phyloP scores from a whole-genome alignment of 1,140 invertebrate species.

The Drosophila lacertosa region DNA sequence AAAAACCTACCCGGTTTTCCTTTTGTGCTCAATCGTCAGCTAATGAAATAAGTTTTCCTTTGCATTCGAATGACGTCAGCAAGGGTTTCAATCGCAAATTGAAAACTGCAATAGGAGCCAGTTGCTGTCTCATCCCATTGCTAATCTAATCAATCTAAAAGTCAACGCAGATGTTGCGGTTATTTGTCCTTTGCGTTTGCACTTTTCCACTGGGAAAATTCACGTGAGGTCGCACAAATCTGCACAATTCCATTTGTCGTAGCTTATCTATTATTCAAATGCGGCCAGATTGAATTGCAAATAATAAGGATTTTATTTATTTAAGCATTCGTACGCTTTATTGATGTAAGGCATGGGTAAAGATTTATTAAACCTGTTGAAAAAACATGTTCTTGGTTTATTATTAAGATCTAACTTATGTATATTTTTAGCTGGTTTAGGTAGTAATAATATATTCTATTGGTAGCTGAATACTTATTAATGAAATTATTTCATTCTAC shows the following conservation, averaged over 20 bases:
- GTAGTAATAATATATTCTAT: no score
- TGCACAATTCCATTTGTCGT: conserved; percentile 32
- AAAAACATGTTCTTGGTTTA: no score
- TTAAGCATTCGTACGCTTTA: no score
- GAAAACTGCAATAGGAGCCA: not conserved
- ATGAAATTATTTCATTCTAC: no score
- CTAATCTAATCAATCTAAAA: conserved; percentile 30
- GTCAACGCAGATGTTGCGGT: conserved; percentile 2
- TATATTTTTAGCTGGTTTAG: no score
- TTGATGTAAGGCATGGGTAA: no score
- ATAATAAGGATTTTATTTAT: not conserved
- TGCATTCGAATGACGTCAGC: conserved; percentile 1
- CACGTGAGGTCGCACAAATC: conserved; percentile 25
- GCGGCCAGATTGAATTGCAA: conserved; percentile 11
- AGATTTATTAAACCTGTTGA: no score
- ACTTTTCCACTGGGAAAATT: conserved; percentile 30
- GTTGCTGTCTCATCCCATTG: not conserved
- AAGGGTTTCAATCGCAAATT: not conserved
- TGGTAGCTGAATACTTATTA: no score
- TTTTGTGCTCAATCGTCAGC: not conserved
- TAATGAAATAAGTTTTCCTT: conserved; percentile 1
- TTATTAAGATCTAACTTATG: no score
- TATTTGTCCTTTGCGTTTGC: not conserved
- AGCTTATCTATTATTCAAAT: conserved; percentile 31
- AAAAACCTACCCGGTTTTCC: not conserved